Conservation (phyloP, 92 coral and sea anemone species). For the Palythoa heliodiscus region DNA sequence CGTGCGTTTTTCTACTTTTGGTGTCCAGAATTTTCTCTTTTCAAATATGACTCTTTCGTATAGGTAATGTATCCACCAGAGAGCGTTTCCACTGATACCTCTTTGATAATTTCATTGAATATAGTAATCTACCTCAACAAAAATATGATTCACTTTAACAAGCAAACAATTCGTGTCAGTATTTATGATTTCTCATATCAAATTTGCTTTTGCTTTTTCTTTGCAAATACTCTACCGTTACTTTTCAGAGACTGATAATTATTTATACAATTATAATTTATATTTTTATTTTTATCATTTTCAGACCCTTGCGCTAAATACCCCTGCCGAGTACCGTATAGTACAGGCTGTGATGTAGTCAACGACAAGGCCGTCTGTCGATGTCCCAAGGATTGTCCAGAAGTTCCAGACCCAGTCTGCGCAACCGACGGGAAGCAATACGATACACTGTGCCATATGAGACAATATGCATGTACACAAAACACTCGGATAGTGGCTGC, state of each 20-base stretch:
- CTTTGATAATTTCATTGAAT: too few species aligned
- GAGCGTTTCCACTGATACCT: too few species aligned
- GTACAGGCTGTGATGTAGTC: slow-evolving; percentile 9
- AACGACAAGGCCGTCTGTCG: slow-evolving; percentile 17
- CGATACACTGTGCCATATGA: slow-evolving; percentile 11
- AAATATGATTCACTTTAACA: too few species aligned
- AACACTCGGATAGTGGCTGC: neutral
- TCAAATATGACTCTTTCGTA: too few species aligned
- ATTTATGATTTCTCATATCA: too few species aligned
- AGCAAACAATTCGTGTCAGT: too few species aligned
- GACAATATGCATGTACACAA: slow-evolving; percentile 4
- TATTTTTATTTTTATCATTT: neutral
- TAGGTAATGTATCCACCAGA: too few species aligned
- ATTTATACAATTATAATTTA: neutral
- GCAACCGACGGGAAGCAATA: slow-evolving; percentile 12
- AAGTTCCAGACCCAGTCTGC: neutral
- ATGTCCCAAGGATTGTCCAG: slow-evolving; percentile 19
- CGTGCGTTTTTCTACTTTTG: too few species aligned
- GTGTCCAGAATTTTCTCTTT: too few species aligned
- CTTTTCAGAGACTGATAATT: neutral
- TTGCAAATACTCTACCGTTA: neutral
- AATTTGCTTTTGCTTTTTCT: too few species aligned
- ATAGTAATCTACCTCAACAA: too few species aligned
- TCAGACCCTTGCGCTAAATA: slow-evolving; percentile 6
- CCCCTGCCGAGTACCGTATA: slow-evolving; percentile 15